Percentiles rank a stretch among this genome's conserved stretches.
Conservation (phyloP, 1,140 invertebrate genomes). For the Drosophila malerkotliana region DNA sequence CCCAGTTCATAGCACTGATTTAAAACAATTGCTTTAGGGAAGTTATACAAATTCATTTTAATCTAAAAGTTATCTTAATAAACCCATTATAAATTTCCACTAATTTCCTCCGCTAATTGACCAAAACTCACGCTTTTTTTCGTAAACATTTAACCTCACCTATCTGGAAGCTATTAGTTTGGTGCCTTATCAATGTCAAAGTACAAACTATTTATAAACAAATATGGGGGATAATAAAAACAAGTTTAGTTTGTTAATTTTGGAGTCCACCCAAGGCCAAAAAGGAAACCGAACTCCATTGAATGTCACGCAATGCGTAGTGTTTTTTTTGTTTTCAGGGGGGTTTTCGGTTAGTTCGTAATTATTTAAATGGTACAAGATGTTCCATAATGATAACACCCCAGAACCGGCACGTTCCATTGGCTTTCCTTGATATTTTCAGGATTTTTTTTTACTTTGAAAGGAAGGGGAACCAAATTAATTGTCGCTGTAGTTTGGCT, state of each 20-base stretch:
- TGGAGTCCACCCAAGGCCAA: constrained; percentile 1
- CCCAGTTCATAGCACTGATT: background rate
- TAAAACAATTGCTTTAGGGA: background rate
- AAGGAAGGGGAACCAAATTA: constrained; percentile 49
- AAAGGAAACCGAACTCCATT: constrained; percentile 13
- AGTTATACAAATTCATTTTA: background rate
- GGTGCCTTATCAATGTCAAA: constrained; percentile 33
- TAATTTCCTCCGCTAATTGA: background rate
- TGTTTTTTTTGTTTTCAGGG: constrained; percentile 10
- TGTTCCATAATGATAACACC: constrained; percentile 64
- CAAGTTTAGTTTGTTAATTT: constrained; percentile 39
- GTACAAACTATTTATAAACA: constrained; percentile 39
- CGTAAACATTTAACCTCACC: constrained; percentile 18
- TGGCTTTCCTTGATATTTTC: constrained; percentile 17
- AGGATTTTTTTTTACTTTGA: background rate
- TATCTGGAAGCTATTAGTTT: constrained; percentile 32
- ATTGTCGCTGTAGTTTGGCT: constrained; percentile 68
- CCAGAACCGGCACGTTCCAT: constrained; percentile 62
- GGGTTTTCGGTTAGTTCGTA: constrained; percentile 44
- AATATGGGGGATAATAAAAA: constrained; percentile 36
- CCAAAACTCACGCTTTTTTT: background rate
- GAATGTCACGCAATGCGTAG: constrained; percentile 48
- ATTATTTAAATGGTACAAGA: constrained; percentile 78
- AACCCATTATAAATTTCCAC: background rate
- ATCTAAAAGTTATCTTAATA: background rate